Percentiles rank a stretch among this genome's conserved stretches.
Conservation (phyloP, 2,888 invertebrate genomes). For the Melinaea marsaeus region DNA sequence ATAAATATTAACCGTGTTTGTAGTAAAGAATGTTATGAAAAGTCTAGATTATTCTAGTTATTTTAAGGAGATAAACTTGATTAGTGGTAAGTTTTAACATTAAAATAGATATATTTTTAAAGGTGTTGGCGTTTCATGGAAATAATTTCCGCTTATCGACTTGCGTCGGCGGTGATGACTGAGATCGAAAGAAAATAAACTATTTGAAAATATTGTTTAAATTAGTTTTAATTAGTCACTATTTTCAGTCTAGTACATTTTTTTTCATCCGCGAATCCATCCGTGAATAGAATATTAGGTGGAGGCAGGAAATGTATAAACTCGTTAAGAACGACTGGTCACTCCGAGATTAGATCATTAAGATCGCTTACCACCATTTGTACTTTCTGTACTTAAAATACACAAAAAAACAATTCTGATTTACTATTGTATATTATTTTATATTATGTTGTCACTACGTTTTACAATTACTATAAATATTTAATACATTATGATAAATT, state of each 20-base stretch:
- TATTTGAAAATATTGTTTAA: conserved; percentile 16
- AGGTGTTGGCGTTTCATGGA: conserved; percentile 63
- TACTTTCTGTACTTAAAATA: too few species aligned
- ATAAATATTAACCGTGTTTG: conserved; percentile 65
- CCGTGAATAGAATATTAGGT: conserved; percentile 58
- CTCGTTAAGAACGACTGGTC: conserved; percentile 52
- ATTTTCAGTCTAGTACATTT: conserved; percentile 32
- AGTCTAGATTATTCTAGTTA: too few species aligned
- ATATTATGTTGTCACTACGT: too few species aligned
- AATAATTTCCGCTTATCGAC: conserved; percentile 76
- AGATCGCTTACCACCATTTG: too few species aligned
- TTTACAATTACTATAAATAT: not conserved
- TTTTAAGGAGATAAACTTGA: conserved; percentile 45
- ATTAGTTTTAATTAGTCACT: conserved; percentile 24
- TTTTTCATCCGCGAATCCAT: conserved; percentile 35
- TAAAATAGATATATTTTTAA: conserved; percentile 35
- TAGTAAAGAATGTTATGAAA: conserved; percentile 61
- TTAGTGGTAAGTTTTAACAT: conserved; percentile 56
- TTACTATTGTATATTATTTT: not conserved
- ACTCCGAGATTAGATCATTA: conserved; percentile 27
- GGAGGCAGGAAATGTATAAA: conserved; percentile 52
- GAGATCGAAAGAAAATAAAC: conserved; percentile 56
- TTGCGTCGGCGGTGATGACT: conserved; percentile 76
- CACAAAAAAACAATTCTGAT: conserved; percentile 27
- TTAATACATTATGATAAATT: not conserved